Evolutionary conservation across 2,888 invertebrate genomes (phyloP), one percentile per base, ranked within the genome.

Genomic region (Biston betularia): DNA sequence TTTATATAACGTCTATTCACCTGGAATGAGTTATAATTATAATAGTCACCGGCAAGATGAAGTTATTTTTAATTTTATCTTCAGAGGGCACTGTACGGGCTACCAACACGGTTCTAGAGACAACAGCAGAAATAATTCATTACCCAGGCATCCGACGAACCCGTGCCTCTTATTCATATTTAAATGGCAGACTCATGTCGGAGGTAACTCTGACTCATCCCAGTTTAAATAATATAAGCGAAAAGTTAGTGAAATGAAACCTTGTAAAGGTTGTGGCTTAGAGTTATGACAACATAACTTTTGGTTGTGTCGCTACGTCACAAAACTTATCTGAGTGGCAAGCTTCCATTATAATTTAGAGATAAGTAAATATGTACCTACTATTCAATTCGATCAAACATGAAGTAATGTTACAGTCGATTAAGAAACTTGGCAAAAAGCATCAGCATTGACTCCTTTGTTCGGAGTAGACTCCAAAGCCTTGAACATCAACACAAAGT

Each of bases 161-260:
- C 75, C 73, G 74, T 71, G 68, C 73, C 74, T 79, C 79, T 78
- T 79, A 79, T 82, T 81, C 78, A 79, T 81, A 80, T 80, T 80
- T 79, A 79, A 80, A 80, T 75, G 71, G 72, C 69, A 64, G 65
- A 68, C 74, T 63, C 70, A 68, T 72, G 71, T 74, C 48, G 61
- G 70, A 70, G 69, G 63, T 63, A 68, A 38, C 56, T 69, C 70
- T 70, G 57, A 62, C 70, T 70, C 76, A 72, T 71, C 73, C 73
- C 74, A 75, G 50, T 71, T 69, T 69, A 71, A 69, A 66, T 70
- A 65, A 69, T 69, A 68, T 65, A 69, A 62, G 49, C 62, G 57
- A 65, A 69, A 74, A 69, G 59, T 69, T 72, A 64, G 56, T 50
- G 61, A 65, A 61, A 69, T 68, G 50, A 66, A 60, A 63, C 34